Evolutionary conservation across 2,888 invertebrate genomes (phyloP), one percentile per base, ranked within the genome.

Genomic region (Pandemis heparana): DNA sequence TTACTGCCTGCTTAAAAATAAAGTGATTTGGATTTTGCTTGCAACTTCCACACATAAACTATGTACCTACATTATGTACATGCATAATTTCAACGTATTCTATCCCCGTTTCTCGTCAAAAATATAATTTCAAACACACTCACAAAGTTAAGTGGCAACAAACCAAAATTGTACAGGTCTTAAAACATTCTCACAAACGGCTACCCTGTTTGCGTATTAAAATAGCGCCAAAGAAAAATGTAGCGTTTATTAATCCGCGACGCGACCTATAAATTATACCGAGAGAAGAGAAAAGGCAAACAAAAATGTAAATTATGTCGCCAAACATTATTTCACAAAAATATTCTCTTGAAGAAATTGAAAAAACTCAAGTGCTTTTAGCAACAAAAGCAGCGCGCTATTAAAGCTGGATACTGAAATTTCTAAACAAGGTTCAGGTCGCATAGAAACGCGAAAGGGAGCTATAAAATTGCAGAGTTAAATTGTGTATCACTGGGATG

Each of bases 181-280:
- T 53, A 61, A 61, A 66, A 61, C 56, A 56, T 38, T 38, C 53
- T 53, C 51, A 5, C 32, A 43, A 43, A 62, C 12, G 53, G 66
- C 63, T 61, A 51, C 51, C 32, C 66, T 66, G 61, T 71, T 63
- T 68, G 46, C 67, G 62, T 68, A 69, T 64, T 64, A 73, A 73
- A 72, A 46, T 12, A 69, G 48, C 63, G 48, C 65, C 51, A 60
- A 64, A 69, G 68, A 73, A 69, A 60, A 73, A 69, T 60, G 12
- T 68, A 41, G 56, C 63, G 59, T 60, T 69, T 73, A 64, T 68
- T 69, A 70, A 74, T 74, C 74, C 74, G 12, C 46, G 67, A 12
- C 61, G 62, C 63, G 38, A 10, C 68, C 73, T 65, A 64, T 74
- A 70, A 74, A 65, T 74, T 65, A 65, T 51, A 46, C 61, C 39